Conservation (phyloP, 2,888 invertebrate genomes). For the Tinea pellionella region DNA sequence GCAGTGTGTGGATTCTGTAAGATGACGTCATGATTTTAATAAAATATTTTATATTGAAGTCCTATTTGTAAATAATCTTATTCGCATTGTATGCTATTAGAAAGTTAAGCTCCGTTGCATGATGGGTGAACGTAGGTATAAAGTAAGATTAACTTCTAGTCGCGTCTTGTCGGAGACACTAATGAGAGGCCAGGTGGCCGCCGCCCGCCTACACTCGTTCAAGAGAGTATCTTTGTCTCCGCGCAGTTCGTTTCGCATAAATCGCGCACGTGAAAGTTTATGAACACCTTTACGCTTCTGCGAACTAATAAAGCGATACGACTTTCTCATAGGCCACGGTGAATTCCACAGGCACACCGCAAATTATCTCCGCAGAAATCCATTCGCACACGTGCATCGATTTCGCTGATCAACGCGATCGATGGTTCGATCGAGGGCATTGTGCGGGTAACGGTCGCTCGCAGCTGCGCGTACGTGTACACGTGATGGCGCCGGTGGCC, state of each 20-base stretch:
- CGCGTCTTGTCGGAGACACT: conserved; percentile 35
- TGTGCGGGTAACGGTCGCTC: conserved; percentile 68
- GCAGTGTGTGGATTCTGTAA: neutral
- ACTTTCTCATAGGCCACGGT: conserved; percentile 36
- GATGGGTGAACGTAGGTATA: neutral
- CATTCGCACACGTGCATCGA: conserved; percentile 54
- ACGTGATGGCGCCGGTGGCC: conserved; percentile 63
- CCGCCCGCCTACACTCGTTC: conserved; percentile 54
- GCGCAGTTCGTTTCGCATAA: conserved; percentile 47
- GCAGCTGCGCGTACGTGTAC: conserved; percentile 59
- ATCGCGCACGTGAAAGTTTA: conserved; percentile 67
- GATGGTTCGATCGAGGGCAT: conserved; percentile 66
- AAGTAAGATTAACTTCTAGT: neutral
- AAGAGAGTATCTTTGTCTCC: conserved; percentile 60
- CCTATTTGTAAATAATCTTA: neutral
- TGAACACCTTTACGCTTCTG: conserved; percentile 60
- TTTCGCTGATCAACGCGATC: conserved; percentile 60
- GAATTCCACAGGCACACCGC: conserved; percentile 32
- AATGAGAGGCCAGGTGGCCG: conserved; percentile 65
- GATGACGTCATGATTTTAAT: neutral
- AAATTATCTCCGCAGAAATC: conserved; percentile 41
- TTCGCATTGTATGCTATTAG: neutral
- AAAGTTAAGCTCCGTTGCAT: conserved; percentile 5
- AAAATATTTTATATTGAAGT: neutral
- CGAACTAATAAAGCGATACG: conserved; percentile 52